Conservation (phyloP, 2,113 vertebrate genomes). For the Apodemus sylvaticus region DNA sequence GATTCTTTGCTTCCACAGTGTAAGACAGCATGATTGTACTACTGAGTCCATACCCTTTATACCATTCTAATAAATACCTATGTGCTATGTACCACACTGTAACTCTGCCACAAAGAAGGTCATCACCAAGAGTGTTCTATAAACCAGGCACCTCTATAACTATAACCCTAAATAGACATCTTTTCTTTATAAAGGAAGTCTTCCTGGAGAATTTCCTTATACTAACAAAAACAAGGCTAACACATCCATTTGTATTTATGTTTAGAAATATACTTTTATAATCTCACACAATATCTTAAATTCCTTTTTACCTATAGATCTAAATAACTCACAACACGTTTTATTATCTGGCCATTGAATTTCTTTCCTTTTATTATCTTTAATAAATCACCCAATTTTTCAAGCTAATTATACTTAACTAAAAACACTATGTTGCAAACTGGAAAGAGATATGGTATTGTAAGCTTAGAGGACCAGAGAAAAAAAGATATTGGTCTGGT, state of each 20-base stretch:
- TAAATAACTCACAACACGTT: not conserved
- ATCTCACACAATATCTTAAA: not conserved
- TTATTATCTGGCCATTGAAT: not conserved
- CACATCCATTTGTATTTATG: not conserved
- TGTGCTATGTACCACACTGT: not conserved
- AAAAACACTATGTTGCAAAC: not conserved
- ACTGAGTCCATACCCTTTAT: not conserved
- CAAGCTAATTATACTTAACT: not conserved
- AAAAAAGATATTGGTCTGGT: not conserved
- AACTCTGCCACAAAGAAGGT: not conserved
- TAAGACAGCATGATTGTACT: not conserved
- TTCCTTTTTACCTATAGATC: not conserved
- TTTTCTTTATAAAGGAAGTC: not conserved
- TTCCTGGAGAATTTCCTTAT: not conserved
- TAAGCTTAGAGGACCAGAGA: not conserved
- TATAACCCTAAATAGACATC: not conserved
- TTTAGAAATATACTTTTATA: not conserved
- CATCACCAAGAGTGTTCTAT: no score
- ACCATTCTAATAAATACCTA: not conserved
- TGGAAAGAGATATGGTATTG: not conserved
- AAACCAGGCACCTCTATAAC: not conserved
- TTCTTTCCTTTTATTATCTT: not conserved
- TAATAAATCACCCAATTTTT: not conserved
- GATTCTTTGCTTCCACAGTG: not conserved
- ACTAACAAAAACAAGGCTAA: not conserved